These are phyloP conservation scores for Myodes glareolus DNA, from an alignment of 2,113 vertebrate genomes.

Conservation along the genomic window DNA sequence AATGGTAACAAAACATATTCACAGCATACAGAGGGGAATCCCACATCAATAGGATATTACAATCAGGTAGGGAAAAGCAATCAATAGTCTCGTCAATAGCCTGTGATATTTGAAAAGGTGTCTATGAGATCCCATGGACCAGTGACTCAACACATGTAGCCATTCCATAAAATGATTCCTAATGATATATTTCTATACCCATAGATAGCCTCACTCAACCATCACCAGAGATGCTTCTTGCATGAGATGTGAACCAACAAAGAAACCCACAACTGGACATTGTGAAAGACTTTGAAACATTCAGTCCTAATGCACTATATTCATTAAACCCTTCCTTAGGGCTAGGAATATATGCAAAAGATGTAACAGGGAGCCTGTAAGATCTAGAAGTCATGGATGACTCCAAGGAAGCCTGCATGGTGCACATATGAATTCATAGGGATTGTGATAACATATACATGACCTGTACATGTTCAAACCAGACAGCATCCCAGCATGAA, in stretches of 20 bases:
- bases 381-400: background rate
- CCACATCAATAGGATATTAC: no score
- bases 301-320: background rate
- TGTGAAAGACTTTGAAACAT: background rate
- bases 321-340: background rate
- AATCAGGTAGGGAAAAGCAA: background rate
- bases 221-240: background rate
- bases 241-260: background rate
- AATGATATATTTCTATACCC: background rate
- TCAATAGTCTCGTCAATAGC: background rate
- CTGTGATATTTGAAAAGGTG: background rate
- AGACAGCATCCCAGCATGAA: background rate
- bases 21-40: no score
- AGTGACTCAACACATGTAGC: background rate
- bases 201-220: background rate
- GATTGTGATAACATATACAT: background rate
- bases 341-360: background rate
- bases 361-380: background rate
- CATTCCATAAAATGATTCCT: background rate
- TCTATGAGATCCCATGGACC: background rate
- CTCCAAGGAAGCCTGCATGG: background rate
- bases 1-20: no score
- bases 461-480: background rate
- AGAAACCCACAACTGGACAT: background rate
- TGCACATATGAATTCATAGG: background rate